phyloP scores from a whole-genome alignment of 2,888 invertebrate genomes.

The Hypsopygia costalis region DNA sequence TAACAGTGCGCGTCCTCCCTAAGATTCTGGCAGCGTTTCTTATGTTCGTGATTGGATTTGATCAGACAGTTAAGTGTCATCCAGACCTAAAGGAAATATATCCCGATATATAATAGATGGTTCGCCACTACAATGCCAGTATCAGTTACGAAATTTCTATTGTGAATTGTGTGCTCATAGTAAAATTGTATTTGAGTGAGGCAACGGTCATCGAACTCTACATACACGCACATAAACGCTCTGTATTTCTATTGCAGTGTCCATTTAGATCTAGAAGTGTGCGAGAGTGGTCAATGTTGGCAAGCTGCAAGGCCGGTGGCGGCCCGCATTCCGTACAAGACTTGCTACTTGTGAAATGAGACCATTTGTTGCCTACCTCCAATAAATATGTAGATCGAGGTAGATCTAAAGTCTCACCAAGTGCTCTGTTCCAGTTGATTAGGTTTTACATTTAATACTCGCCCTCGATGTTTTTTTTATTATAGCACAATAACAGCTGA shows the following conservation, averaged over 20 bases:
- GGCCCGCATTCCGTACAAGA: conserved; percentile 68
- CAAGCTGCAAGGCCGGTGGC: conserved; percentile 71
- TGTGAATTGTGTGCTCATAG: conserved; percentile 12
- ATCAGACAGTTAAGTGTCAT: no score
- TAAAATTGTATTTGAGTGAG: conserved; percentile 18
- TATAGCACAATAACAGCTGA: conserved; percentile 23
- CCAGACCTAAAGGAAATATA: no score
- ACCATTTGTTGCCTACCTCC: conserved; percentile 53
- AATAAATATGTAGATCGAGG: conserved; percentile 25
- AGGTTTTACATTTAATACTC: not conserved
- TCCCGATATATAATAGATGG: not conserved
- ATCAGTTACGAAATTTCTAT: conserved; percentile 7
- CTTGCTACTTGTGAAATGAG: conserved; percentile 68
- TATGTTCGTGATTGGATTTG: no score
- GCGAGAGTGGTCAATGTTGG: conserved; percentile 71
- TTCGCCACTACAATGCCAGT: not conserved
- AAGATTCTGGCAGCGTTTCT: no score
- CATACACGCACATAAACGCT: conserved; percentile 36
- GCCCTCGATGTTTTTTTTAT: not conserved
- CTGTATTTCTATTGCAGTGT: conserved; percentile 40
- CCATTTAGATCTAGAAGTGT: conserved; percentile 53
- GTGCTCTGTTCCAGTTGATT: not conserved
- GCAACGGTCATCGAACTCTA: conserved; percentile 43
- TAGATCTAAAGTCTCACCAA: conserved; percentile 6
- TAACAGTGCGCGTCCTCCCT: no score